Evolutionary conservation across 2,888 invertebrate species (phyloP).

Genomic region (Drosophila crucigera): DNA sequence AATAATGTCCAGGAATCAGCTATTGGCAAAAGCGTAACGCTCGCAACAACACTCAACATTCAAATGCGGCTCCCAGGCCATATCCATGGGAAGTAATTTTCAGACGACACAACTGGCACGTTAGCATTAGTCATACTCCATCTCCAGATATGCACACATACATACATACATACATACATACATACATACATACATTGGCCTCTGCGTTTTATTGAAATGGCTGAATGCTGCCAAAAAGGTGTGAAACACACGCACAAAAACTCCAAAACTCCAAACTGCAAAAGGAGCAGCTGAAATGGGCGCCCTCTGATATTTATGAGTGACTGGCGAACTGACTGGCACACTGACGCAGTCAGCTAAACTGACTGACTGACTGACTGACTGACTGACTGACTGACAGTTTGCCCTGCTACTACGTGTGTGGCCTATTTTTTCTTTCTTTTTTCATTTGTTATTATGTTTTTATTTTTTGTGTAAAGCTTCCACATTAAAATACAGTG

Average conservation of each 20-base stretch:
- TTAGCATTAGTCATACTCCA: constrained; percentile 31
- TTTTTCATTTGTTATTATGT: not conserved
- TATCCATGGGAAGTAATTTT: constrained; percentile 43
- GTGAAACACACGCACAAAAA: constrained; percentile 61
- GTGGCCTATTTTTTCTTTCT: constrained; percentile 41
- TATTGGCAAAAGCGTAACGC: constrained; percentile 42
- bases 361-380: constrained; percentile 21
- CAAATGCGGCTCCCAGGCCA: constrained; percentile 23
- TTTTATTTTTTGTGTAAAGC: not conserved
- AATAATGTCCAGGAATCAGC: constrained; percentile 57
- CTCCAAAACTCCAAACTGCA: constrained; percentile 13
- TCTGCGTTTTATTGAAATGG: constrained; percentile 53
- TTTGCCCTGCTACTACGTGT: constrained; percentile 46
- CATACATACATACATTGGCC: not conserved
- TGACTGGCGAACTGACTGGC: constrained; percentile 43
- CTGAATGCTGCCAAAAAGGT: constrained; percentile 59
- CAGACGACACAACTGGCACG: constrained; percentile 8
- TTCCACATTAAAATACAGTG: constrained; percentile 17
- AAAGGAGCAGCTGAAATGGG: constrained; percentile 34
- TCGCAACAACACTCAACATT: constrained; percentile 42
- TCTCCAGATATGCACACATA: not conserved
- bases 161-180: not conserved
- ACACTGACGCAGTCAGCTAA: constrained; percentile 7
- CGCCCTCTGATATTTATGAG: constrained; percentile 65
- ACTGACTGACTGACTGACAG: constrained; percentile 32